phyloP scores from a whole-genome alignment of 2,888 invertebrate genomes.

The Sarcophaga caerulescens region DNA sequence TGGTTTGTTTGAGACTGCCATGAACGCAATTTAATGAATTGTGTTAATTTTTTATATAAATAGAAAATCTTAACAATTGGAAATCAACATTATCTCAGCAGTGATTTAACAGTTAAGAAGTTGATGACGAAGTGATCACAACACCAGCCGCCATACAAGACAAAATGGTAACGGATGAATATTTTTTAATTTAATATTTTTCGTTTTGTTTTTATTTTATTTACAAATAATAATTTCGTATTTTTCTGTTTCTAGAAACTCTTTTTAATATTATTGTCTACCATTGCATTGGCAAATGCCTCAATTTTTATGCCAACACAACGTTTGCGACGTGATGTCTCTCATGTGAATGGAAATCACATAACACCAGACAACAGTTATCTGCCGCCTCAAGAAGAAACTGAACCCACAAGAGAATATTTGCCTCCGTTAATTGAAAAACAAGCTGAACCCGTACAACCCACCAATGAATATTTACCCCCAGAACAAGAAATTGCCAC shows the following conservation, averaged over 20 bases:
- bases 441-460: slow-evolving; percentile 59
- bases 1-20: neutral
- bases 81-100: slow-evolving; percentile 18
- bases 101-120: slow-evolving; percentile 26
- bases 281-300: slow-evolving; percentile 72
- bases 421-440: slow-evolving; percentile 51
- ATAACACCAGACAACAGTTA: slow-evolving; percentile 56
- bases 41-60: slow-evolving; percentile 63
- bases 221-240: neutral
- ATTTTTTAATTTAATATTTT: neutral
- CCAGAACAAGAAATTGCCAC: neutral
- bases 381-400: slow-evolving; percentile 19
- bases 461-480: slow-evolving; percentile 55
- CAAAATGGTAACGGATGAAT: slow-evolving; percentile 50
- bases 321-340: slow-evolving; percentile 75
- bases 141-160: neutral
- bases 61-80: slow-evolving; percentile 33
- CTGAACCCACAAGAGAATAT: slow-evolving; percentile 10
- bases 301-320: slow-evolving; percentile 68
- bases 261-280: slow-evolving; percentile 70
- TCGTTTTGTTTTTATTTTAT: too few species aligned
- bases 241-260: slow-evolving; percentile 71
- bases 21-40: neutral
- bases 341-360: slow-evolving; percentile 73
- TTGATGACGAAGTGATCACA: slow-evolving; percentile 1